phyloP scores from a whole-genome alignment of 2,113 vertebrate genomes.

The Aegotheles bennettii region DNA sequence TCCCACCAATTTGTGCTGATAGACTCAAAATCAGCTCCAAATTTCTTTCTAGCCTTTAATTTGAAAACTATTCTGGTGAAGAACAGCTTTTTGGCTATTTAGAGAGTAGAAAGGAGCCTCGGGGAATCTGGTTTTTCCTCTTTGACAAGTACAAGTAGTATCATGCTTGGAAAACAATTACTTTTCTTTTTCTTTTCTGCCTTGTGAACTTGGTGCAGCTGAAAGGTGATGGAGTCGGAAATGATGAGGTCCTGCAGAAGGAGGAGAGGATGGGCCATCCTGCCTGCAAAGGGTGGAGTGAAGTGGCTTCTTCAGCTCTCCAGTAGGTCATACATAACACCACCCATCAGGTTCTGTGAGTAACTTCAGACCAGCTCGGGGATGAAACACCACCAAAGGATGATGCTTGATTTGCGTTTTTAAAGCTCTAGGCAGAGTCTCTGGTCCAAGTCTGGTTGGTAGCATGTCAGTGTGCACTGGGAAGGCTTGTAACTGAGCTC shows the following conservation, averaged over 20 bases:
- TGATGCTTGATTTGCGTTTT: background rate
- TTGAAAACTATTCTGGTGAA: background rate
- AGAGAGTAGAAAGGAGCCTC: background rate
- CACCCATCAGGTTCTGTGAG: background rate
- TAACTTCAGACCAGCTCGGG: background rate
- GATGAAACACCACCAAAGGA: background rate
- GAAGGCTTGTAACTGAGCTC: background rate
- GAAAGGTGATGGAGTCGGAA: background rate
- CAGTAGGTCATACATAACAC: background rate
- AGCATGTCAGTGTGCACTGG: background rate
- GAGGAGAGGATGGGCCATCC: background rate
- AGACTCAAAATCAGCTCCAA: background rate
- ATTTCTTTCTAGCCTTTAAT: background rate
- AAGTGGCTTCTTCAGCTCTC: background rate
- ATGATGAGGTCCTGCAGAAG: background rate
- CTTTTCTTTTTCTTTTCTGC: background rate
- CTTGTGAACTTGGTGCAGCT: background rate
- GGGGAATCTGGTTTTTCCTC: background rate
- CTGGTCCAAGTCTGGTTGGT: background rate
- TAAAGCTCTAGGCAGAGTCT: background rate
- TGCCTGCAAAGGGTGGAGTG: background rate
- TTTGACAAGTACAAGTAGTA: background rate
- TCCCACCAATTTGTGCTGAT: accelerated
- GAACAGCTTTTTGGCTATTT: background rate
- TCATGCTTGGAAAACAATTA: background rate